Evolutionary conservation across 2,113 vertebrate species (phyloP), one percentile per base, ranked within the genome.

Genomic region (Corydoras sp.): DNA sequence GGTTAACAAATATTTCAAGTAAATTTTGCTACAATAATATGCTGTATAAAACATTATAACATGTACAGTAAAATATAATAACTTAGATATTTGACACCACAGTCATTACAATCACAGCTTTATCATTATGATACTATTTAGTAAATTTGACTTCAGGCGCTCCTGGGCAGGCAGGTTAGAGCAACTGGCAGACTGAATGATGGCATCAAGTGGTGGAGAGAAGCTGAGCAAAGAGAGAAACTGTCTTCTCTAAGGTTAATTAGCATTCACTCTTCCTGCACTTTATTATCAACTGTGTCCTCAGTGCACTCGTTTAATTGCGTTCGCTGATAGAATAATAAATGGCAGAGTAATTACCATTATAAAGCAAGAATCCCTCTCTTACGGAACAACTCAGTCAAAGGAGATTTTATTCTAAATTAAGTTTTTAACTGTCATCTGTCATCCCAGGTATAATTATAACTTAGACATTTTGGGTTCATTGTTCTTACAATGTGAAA

Each of bases 371-470:
- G 94, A 95, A 97, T 98, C 95, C 94, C 95, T 98, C 96, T 96
- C 94, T 95, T 95, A 93, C 91, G 89, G 93, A 95, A 93, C 93
- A 95, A 97, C 94, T 97, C 94, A 93, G 94, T 97, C 94, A 98
- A 98, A 98, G 94, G 96, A 96, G 74, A 76, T 79, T 97, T 98
- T 97, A 97, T 95, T 90, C 96, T 94, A 96, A 98, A 98, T 98
- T 95, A 98, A 98, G 96, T 98, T 98, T 98, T 97, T 97, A 97
- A 98, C 96, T 98, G 96, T 98, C 96, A 98, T 98, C 96, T 98
- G 96, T 98, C 96, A 98, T 96, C 93, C 91, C 93, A 83, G 92
- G 92, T 93, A 94, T 98, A 98, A 98, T 98, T 98, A 98, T 96
- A 97, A 96, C 94, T 95, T 95, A 92, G 92, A 90, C 93, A 93